Evolutionary conservation across 2,888 invertebrate species (phyloP).

Genomic region (Diploptera punctata): DNA sequence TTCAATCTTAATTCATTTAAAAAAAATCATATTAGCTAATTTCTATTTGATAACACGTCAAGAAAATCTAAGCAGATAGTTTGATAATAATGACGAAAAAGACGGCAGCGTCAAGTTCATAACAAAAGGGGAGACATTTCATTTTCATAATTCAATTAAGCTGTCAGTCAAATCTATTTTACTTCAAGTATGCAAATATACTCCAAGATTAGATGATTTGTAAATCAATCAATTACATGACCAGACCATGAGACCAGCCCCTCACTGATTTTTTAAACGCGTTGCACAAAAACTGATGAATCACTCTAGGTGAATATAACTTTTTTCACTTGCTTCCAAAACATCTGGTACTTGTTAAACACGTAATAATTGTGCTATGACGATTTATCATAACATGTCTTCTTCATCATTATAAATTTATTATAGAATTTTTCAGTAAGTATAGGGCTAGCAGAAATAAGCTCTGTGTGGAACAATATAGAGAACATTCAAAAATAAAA

Average conservation of each 20-base stretch:
- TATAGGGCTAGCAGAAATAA: too few species aligned
- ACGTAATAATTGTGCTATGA: background rate
- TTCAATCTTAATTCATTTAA: too few species aligned
- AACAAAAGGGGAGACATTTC: too few species aligned
- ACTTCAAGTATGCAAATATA: background rate
- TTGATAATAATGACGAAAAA: too few species aligned
- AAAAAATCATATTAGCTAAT: too few species aligned
- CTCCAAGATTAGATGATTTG: background rate
- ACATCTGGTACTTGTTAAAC: constrained; percentile 1
- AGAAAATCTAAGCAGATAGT: too few species aligned
- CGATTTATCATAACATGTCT: background rate
- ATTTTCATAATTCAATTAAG: constrained; percentile 1
- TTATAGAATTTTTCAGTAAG: too few species aligned
- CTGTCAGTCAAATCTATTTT: constrained; percentile 1
- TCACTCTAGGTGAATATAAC: background rate
- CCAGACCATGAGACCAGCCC: background rate
- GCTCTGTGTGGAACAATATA: too few species aligned
- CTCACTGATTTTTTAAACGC: background rate
- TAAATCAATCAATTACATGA: constrained; percentile 4
- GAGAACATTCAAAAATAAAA: too few species aligned
- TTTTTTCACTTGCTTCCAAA: background rate
- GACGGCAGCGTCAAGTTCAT: too few species aligned
- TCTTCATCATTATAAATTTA: too few species aligned
- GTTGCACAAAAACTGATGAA: background rate
- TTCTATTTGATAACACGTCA: too few species aligned